These are phyloP conservation scores for Achatina immaculata DNA, from an alignment of 1,140 invertebrate species.

Conservation along the genomic window DNA sequence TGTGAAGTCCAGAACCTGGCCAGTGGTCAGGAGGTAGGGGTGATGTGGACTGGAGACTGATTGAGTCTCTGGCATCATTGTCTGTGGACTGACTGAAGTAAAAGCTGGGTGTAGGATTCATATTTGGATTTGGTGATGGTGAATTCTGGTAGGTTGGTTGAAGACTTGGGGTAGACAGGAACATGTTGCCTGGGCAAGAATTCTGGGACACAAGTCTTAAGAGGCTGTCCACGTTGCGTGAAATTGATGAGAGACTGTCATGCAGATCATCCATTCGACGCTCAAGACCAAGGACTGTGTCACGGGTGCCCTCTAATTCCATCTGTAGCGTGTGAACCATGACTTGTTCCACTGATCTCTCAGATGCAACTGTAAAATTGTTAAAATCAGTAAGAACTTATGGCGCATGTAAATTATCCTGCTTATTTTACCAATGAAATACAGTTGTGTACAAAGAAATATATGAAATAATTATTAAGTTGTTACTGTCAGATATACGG, in stretches of 20 bases:
- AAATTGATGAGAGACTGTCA: conserved; percentile 28
- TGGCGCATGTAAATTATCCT: no score
- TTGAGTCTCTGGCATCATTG: conserved; percentile 2
- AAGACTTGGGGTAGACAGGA: conserved; percentile 8
- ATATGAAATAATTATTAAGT: no score
- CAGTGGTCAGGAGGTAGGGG: conserved; percentile 15
- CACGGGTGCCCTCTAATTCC: conserved; percentile 46
- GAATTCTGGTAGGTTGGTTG: conserved; percentile 18
- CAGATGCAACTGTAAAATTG: conserved; percentile 27
- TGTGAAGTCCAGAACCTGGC: not conserved
- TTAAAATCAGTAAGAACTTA: no score
- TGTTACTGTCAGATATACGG: no score
- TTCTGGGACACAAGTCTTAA: conserved; percentile 21
- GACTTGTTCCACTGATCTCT: conserved; percentile 38
- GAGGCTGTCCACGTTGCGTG: conserved; percentile 33
- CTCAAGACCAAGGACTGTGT: conserved; percentile 41
- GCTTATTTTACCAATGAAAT: no score
- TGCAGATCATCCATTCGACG: conserved; percentile 42
- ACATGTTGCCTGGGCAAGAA: conserved; percentile 23
- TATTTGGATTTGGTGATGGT: conserved; percentile 25
- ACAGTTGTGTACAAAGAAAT: no score
- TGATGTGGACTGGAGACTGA: conserved; percentile 25
- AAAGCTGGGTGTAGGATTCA: conserved; percentile 27
- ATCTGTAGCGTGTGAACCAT: conserved; percentile 48
- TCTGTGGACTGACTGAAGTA: conserved; percentile 38